A percentile compares a stretch with the other conserved stretches of the same genome.
phyloP scores from a whole-genome alignment of 2,797 vertebrate genomes.

The Enteromius fasciolatus region DNA sequence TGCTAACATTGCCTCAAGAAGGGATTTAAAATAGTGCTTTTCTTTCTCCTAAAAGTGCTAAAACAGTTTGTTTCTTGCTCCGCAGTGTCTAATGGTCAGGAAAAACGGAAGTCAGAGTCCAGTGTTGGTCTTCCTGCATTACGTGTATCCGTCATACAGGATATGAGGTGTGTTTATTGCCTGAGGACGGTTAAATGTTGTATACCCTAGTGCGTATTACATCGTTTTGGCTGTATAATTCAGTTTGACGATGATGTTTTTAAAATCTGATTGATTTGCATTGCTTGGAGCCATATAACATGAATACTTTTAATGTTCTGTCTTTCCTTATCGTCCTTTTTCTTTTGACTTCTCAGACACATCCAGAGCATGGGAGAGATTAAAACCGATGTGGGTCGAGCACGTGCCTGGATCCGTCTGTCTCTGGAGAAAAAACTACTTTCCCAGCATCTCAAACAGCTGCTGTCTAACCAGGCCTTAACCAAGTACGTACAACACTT shows the following conservation, averaged over 20 bases:
- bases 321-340: background rate
- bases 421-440: constrained; percentile 96
- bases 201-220: background rate
- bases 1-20: background rate
- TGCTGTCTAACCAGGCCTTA: constrained; percentile 89
- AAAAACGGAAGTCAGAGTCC: constrained; percentile 84
- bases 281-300: background rate
- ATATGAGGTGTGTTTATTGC: constrained; percentile 85
- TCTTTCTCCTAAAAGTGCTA: background rate
- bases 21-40: background rate
- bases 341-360: constrained; percentile 77
- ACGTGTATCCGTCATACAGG: constrained; percentile 88
- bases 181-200: background rate
- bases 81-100: constrained; percentile 79
- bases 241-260: background rate
- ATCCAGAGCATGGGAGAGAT: constrained; percentile 94
- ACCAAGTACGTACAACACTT: constrained; percentile 77
- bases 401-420: constrained; percentile 93
- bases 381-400: constrained; percentile 92
- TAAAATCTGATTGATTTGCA: background rate
- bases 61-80: background rate
- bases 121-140: constrained; percentile 76
- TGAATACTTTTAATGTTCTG: background rate
- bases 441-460: constrained; percentile 93
- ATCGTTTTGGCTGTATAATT: background rate